phyloP scores from a whole-genome alignment of 2,113 vertebrate genomes.

The Mirza zaza region DNA sequence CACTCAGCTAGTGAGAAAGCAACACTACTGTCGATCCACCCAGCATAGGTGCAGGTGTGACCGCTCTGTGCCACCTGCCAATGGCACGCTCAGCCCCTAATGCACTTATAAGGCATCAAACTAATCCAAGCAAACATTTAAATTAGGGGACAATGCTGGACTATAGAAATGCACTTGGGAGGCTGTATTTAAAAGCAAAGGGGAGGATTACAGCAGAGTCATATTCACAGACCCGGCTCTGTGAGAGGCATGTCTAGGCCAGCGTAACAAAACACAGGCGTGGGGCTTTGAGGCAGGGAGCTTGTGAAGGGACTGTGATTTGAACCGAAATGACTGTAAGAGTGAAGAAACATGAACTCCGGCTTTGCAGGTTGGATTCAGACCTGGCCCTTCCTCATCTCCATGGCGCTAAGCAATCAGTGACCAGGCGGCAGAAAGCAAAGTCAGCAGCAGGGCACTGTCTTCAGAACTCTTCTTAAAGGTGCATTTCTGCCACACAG shows the following conservation, averaged over 20 bases:
- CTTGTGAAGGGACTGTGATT: neutral
- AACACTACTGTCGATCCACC: accelerated
- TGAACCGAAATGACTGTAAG: slow-evolving; percentile 25
- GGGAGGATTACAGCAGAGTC: neutral
- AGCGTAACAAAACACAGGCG: neutral
- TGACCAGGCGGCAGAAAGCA: neutral
- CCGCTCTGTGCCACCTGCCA: neutral
- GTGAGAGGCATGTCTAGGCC: slow-evolving; percentile 14
- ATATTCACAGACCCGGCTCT: neutral
- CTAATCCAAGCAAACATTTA: neutral
- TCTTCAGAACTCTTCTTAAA: neutral
- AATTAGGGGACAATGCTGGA: neutral
- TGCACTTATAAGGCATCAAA: neutral
- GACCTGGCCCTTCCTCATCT: neutral
- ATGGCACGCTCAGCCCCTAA: accelerated
- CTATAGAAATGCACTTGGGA: neutral
- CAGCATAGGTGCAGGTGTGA: accelerated
- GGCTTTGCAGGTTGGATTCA: neutral
- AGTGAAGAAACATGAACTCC: slow-evolving; percentile 47
- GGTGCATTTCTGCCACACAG: neutral
- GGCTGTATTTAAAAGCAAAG: slow-evolving; percentile 4
- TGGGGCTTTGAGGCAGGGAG: slow-evolving; percentile 38
- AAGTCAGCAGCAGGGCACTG: neutral
- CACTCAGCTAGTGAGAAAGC: neutral
- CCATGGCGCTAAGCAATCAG: neutral